phyloP scores from a whole-genome alignment of 2,113 vertebrate genomes.

The Pedetes capensis region DNA sequence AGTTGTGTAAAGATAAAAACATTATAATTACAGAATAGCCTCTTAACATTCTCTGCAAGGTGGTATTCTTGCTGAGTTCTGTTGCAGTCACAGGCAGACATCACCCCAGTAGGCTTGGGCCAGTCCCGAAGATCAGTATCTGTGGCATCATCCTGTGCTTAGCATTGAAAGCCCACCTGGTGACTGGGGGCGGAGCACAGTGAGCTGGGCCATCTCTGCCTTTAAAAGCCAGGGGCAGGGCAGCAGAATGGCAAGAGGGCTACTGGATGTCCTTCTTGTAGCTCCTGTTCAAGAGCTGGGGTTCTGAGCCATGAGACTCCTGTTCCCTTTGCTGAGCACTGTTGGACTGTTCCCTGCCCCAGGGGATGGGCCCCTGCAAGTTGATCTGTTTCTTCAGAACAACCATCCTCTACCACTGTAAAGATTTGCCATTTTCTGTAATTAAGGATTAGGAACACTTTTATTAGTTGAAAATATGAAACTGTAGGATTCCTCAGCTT shows the following conservation, averaged over 20 bases:
- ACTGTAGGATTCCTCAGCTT: background rate
- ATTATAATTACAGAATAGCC: background rate
- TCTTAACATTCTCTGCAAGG: background rate
- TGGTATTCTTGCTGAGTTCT: background rate
- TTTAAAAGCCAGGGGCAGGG: background rate
- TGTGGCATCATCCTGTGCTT: background rate
- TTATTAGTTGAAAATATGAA: background rate
- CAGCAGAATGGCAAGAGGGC: background rate
- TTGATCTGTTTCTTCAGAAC: background rate
- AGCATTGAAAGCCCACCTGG: background rate
- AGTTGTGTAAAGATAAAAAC: background rate
- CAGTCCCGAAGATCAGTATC: no score
- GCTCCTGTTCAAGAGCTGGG: fast-evolving
- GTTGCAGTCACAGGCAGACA: background rate
- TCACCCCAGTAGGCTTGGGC: background rate
- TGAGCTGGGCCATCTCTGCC: no score
- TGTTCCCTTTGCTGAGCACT: background rate
- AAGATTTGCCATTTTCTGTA: background rate
- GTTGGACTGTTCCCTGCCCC: fast-evolving
- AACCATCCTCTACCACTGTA: background rate
- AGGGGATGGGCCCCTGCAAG: background rate
- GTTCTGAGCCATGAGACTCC: fast-evolving
- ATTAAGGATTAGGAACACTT: background rate
- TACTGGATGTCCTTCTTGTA: background rate
- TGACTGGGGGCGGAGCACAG: background rate